Conservation (phyloP, 2,113 vertebrate genomes). For the Oplegnathus fasciatus region DNA sequence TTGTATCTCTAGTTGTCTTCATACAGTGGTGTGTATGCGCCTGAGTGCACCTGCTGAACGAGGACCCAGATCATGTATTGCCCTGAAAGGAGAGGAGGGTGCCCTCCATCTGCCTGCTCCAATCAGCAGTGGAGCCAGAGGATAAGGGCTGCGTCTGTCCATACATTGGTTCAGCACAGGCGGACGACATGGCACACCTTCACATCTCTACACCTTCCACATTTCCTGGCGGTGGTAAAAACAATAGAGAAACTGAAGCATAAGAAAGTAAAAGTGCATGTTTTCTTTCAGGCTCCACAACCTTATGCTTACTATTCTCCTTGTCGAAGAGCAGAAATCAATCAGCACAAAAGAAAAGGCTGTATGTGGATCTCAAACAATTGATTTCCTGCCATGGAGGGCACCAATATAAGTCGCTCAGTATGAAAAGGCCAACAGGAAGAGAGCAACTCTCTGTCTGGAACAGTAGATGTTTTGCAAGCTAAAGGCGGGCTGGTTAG, state of each 20-base stretch:
- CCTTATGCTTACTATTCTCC: not conserved
- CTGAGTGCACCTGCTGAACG: constrained; percentile 39
- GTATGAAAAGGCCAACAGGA: constrained; percentile 69
- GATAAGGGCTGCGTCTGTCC: not conserved
- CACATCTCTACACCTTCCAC: not conserved
- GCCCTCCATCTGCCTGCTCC: constrained; percentile 73
- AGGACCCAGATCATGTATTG: constrained; percentile 23
- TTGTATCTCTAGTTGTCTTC: constrained; percentile 8
- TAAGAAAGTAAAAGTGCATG: not conserved
- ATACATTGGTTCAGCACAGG: not conserved
- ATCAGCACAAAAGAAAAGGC: constrained; percentile 1
- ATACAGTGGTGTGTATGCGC: not conserved
- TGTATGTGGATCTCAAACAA: constrained; percentile 18
- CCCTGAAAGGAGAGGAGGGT: constrained; percentile 34
- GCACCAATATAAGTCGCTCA: not conserved
- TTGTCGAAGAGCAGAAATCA: constrained; percentile 2
- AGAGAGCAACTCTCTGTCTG: constrained; percentile 33
- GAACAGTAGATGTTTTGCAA: constrained; percentile 27
- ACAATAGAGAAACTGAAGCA: not conserved
- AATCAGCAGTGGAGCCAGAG: constrained; percentile 44
- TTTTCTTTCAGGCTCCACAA: not conserved
- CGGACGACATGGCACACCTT: not conserved
- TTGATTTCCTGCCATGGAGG: constrained; percentile 37
- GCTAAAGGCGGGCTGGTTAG: constrained; percentile 31
- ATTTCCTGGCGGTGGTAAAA: not conserved